Evolutionary conservation across 2,113 vertebrate species (phyloP).

Genomic region (Plecturocebus donacophilus): DNA sequence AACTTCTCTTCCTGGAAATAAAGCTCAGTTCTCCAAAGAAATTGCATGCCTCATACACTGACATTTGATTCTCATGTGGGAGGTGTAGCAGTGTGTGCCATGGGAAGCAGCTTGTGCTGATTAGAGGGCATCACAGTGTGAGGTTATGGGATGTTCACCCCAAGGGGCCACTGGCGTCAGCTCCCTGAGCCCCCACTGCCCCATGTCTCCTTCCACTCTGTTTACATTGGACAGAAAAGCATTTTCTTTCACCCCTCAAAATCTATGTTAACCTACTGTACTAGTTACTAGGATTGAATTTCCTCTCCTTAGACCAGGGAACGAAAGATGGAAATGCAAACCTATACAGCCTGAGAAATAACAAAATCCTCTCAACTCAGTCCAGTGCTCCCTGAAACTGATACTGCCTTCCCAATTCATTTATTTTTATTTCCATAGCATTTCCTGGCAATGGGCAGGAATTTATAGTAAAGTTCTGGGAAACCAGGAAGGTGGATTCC

Average conservation of each 20-base stretch:
- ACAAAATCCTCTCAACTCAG: neutral
- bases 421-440: constrained; percentile 59
- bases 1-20: neutral
- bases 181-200: neutral
- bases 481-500: neutral
- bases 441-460: constrained; percentile 39
- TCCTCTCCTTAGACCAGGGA: neutral
- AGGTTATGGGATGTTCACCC: neutral
- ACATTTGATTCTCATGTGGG: neutral
- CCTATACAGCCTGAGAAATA: neutral
- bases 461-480: constrained; percentile 54
- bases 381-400: neutral
- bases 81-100: neutral
- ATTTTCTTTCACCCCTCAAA: neutral
- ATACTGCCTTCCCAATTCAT: neutral
- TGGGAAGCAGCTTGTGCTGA: neutral
- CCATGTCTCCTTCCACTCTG: neutral
- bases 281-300: neutral
- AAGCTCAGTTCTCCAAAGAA: neutral
- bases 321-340: neutral
- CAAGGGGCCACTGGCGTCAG: neutral
- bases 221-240: neutral
- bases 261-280: neutral
- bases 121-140: neutral
- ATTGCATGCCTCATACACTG: neutral